Conservation (phyloP, 2,113 vertebrate genomes). For the Sinocyclocheilus anshuiensis region DNA sequence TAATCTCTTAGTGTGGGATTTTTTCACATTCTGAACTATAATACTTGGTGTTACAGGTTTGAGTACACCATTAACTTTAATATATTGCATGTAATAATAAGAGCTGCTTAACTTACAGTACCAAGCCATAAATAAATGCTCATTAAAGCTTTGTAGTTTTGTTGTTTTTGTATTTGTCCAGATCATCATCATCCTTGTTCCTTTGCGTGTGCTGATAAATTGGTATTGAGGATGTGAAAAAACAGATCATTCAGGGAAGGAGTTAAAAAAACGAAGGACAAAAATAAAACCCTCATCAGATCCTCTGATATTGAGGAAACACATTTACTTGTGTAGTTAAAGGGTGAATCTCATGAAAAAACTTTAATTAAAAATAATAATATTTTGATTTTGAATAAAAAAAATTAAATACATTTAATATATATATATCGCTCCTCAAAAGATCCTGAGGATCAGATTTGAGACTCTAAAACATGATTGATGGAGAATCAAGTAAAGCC, state of each 20-base stretch:
- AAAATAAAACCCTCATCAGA: background rate
- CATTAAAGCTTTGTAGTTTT: background rate
- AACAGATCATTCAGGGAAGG: constrained; percentile 54
- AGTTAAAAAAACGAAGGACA: constrained; percentile 32
- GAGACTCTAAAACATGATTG: too few relatives aligned
- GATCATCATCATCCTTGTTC: constrained; percentile 22
- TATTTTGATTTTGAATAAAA: too few relatives aligned
- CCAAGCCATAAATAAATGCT: background rate
- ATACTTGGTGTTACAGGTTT: background rate
- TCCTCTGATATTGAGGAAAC: background rate
- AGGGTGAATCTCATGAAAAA: background rate
- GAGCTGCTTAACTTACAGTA: background rate
- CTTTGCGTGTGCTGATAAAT: constrained; percentile 72
- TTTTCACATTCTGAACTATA: too few relatives aligned
- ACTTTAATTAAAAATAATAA: too few relatives aligned
- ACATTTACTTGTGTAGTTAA: background rate
- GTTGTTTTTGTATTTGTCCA: background rate
- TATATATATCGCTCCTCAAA: too few relatives aligned
- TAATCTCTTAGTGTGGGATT: too few relatives aligned
- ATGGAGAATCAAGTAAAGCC: too few relatives aligned
- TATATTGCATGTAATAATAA: too few relatives aligned
- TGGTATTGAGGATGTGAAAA: constrained; percentile 75
- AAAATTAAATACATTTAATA: background rate
- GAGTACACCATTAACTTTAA: background rate
- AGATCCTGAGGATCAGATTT: too few relatives aligned